Evolutionary conservation across 2,797 vertebrate species (phyloP).

Genomic region (Coregonus ussuriensis): DNA sequence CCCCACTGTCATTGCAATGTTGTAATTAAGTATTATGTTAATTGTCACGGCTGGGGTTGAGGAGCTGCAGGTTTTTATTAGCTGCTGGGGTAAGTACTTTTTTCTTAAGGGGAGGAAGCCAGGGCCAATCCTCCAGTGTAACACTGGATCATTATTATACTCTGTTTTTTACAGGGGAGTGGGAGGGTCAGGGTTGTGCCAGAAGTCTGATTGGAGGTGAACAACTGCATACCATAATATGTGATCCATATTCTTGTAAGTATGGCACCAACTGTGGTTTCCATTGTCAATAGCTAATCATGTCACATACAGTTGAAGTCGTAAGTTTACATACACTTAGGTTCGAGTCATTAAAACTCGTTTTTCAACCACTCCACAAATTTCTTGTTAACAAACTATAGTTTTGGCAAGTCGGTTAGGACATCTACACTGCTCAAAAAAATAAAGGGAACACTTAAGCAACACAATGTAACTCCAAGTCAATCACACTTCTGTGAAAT

Average conservation of each 20-base stretch:
- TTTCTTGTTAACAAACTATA: no score
- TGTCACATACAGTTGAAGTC: no score
- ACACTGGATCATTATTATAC: conserved; percentile 28
- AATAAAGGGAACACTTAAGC: no score
- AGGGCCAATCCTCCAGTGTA: conserved; percentile 24
- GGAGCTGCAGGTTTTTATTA: conserved; percentile 61
- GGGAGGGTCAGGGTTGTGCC: conserved; percentile 13
- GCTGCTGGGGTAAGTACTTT: conserved; percentile 49
- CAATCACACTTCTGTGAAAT: no score
- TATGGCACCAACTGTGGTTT: not conserved
- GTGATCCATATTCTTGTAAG: conserved; percentile 2
- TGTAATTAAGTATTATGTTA: conserved; percentile 64
- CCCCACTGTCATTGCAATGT: conserved; percentile 51
- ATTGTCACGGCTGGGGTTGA: conserved; percentile 51
- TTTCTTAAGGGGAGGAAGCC: conserved; percentile 22
- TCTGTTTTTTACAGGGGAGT: conserved; percentile 6
- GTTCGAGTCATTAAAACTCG: no score
- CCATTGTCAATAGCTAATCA: not conserved
- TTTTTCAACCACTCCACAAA: no score
- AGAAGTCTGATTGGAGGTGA: no score
- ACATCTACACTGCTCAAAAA: no score
- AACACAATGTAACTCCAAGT: no score
- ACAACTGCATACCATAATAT: not conserved
- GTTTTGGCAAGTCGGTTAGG: no score
- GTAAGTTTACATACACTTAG: no score